Evolutionary conservation across 2,888 invertebrate genomes (phyloP).

Genomic region (Trissolcus brochymenae): DNA sequence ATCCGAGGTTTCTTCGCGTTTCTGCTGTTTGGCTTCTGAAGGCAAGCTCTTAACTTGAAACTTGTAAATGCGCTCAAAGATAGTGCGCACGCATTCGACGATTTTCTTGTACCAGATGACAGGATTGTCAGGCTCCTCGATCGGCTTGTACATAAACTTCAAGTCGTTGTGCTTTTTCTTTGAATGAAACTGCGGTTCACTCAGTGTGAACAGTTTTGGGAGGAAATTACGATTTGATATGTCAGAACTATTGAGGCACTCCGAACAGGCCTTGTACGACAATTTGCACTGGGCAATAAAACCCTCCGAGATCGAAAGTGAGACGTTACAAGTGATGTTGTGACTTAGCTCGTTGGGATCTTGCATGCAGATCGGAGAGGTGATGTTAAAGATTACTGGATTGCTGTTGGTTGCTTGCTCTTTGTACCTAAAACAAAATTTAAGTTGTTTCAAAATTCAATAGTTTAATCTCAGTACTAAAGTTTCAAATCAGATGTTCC

Average conservation of each 20-base stretch:
- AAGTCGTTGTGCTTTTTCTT: not conserved
- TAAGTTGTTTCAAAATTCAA: not conserved
- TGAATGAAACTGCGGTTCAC: constrained; percentile 9
- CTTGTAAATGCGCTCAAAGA: constrained; percentile 72
- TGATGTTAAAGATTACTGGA: constrained; percentile 46
- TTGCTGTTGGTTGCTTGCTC: constrained; percentile 24
- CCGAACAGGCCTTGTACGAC: constrained; percentile 64
- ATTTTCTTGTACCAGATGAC: constrained; percentile 68
- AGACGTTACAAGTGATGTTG: constrained; percentile 78
- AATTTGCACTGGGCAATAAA: constrained; percentile 70
- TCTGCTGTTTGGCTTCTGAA: constrained; percentile 68
- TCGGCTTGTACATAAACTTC: constrained; percentile 57
- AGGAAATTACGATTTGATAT: constrained; percentile 61
- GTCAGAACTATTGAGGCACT: not conserved
- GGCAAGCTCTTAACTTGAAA: constrained; percentile 64
- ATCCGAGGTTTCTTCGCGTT: constrained; percentile 69
- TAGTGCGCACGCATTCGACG: constrained; percentile 66
- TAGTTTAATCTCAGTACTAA: too few species aligned
- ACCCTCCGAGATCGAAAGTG: constrained; percentile 60
- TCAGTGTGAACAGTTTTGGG: constrained; percentile 59
- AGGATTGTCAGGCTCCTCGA: not conserved
- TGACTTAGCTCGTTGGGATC: constrained; percentile 83
- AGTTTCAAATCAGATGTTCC: too few species aligned
- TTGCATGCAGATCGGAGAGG: constrained; percentile 78
- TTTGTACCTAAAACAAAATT: constrained; percentile 27